phyloP scores from a whole-genome alignment of 1,140 invertebrate species.

The Lithobius niger region DNA sequence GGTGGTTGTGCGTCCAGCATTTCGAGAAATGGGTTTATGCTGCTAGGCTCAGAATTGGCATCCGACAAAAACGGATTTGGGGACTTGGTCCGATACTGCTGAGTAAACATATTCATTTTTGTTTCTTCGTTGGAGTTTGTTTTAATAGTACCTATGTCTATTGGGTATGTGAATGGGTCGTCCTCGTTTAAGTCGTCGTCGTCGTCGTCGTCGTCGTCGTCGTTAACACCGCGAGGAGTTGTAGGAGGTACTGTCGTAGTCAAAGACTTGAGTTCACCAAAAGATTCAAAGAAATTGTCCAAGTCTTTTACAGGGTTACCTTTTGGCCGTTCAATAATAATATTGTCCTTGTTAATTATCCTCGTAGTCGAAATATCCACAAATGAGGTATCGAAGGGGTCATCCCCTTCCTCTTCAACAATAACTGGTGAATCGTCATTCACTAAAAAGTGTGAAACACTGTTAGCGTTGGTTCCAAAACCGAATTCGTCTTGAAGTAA shows the following conservation, averaged over 20 bases:
- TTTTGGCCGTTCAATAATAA: constrained; percentile 18
- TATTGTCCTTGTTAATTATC: not conserved
- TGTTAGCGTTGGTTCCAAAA: constrained; percentile 34
- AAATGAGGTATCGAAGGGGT: constrained; percentile 30
- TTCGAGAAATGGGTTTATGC: constrained; percentile 11
- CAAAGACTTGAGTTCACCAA: not conserved
- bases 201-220: not conserved
- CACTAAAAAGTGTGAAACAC: constrained; percentile 39
- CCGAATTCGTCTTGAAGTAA: constrained; percentile 42
- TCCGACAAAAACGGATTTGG: constrained; percentile 9
- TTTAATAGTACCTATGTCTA: not conserved
- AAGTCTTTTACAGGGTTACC: constrained; percentile 16
- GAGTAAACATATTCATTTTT: not conserved
- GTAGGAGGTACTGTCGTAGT: constrained; percentile 13
- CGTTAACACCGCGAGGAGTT: not conserved
- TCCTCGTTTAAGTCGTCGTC: constrained; percentile 6
- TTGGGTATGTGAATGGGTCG: constrained; percentile 4
- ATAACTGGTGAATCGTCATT: constrained; percentile 32
- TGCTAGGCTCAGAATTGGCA: constrained; percentile 3
- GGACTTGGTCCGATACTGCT: not conserved
- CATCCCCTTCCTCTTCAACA: constrained; percentile 19
- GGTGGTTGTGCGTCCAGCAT: too few relatives aligned
- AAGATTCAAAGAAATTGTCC: not conserved
- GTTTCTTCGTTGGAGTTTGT: not conserved
- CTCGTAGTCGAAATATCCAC: constrained; percentile 11